Base-by-base conservation (phyloP, 35 echinoderm and acorn worm species). In the Ophiothrix spiculata region DNA sequence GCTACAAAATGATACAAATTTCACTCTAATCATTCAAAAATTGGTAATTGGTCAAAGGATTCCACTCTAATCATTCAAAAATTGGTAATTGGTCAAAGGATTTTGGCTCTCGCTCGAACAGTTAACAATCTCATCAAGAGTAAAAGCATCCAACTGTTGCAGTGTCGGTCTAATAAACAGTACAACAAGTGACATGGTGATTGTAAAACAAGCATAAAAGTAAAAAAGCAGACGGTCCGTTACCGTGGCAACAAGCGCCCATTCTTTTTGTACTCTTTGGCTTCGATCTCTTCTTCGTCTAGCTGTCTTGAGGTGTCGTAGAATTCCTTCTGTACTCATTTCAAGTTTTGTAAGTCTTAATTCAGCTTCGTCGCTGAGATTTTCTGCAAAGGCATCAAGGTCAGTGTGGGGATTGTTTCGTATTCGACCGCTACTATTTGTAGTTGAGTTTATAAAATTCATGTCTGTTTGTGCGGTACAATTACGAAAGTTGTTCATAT, bases 181-280 rank as follows among this genome's bases (percentile, higher is more conserved):
- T 15, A 97, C 77, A 28, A 90, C 81, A 1, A 97, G 63, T 15
- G 94, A 87, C 74, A 93, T 77, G 54, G 94, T 86, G 40, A 97
- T 90, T 12, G 94, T 97, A n/a, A 88, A 93, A 41, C 83, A 90
- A 31, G 91, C 91, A 41, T 97, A 97, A 54, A 97, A 93, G 11
- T 86, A 84, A 85, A 97, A 97, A 39, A 97, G 85, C 19, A 97
- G 85, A 23, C 94, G 87, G 49, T 99, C 96, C 42, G 92, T 91
- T 1, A 99, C 92, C 0, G 92, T 94, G 19, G 96, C 96, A n/a
- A 99, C 90, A 4, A 91, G 77, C 3, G 89, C 92, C 96, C 96
- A 99, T 39, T 99, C 96, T n/a, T 82, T 83, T 34, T 89, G 86
- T 32, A 94, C 85, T 38, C 88, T 75, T 46, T 88, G 56, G 0